Base-by-base conservation (phyloP, 2,113 vertebrate genomes). In the Columba janthina region DNA sequence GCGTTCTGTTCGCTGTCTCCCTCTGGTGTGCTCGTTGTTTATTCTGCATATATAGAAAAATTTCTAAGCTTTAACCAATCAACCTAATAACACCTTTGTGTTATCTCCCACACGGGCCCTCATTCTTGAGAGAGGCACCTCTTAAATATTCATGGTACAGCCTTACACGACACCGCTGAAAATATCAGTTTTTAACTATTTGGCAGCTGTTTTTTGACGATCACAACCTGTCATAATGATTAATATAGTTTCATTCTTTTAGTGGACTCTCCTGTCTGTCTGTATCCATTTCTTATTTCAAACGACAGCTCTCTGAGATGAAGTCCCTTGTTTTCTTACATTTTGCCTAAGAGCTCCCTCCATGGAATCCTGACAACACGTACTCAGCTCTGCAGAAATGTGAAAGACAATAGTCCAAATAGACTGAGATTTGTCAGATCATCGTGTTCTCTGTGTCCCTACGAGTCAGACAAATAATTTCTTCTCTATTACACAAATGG, bases 101-200 rank as follows among this genome's bases (percentile, higher is more conserved):
- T 38, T 54, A 34, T n/a, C 58, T 90, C 51, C 75, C 54, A 90
- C 67, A 14, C 50, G 54, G 74, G 56, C 40, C 75, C 19, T 85
- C 62, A 4, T n/a, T 70, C 90, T 34, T 53, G 62, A 53, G 40
- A 74, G 77, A 73, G 34, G 31, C 58, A 36, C 16, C 31, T 67
- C 83, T 58, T 80, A 76, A 77, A 80, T 92, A 94, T 88, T 94
- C 71, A 54, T 32, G n/a, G 40, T 22, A 25, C 62, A 66, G 78
- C 58, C 36, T 92, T 50, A 46, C 34, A 44, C 44, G 56, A 61
- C 34, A 32, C 54, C 60, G 40, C 46, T 38, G 36, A 58, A 93
- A 94, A 93, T 90, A 76, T 7, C 16, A 17, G 22, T 20, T 92
- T 90, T 83, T 60, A 83, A 88, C 90, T 57, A 4, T 42, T 46